phyloP scores from a whole-genome alignment of 2,888 invertebrate species.

The Mechanitis mazaeus region DNA sequence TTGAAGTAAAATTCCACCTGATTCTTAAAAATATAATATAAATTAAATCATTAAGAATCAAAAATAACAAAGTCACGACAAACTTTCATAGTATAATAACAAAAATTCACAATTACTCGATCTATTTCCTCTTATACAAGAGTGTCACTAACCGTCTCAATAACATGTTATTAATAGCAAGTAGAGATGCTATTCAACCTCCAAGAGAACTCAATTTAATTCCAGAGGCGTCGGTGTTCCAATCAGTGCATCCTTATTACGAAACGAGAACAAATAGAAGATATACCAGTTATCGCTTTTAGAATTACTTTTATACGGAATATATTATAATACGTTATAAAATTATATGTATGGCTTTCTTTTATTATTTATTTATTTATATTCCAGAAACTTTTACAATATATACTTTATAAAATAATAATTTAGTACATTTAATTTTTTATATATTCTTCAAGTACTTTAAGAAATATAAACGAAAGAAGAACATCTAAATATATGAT shows the following conservation, averaged over 20 bases:
- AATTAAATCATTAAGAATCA: too few relatives aligned
- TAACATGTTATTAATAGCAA: not conserved
- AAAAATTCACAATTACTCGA: too few relatives aligned
- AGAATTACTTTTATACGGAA: not conserved
- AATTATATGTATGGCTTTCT: too few relatives aligned
- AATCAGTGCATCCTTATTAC: constrained; percentile 19
- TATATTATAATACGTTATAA: not conserved
- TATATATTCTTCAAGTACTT: not conserved
- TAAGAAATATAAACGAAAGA: not conserved
- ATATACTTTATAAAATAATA: too few relatives aligned
- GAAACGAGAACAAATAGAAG: constrained; percentile 7
- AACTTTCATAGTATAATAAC: too few relatives aligned
- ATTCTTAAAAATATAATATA: too few relatives aligned
- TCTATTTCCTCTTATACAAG: too few relatives aligned
- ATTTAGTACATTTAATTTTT: not conserved
- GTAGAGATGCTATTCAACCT: not conserved
- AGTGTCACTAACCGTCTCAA: not conserved
- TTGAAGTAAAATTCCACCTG: too few relatives aligned
- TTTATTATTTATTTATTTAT: too few relatives aligned
- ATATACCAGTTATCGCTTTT: not conserved
- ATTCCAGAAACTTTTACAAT: too few relatives aligned
- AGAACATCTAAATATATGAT: constrained; percentile 1
- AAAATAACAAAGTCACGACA: too few relatives aligned
- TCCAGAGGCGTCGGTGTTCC: constrained; percentile 12
- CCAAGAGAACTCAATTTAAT: constrained; percentile 16